Conservation (phyloP, 2,113 vertebrate genomes). For the Bos taurus region DNA sequence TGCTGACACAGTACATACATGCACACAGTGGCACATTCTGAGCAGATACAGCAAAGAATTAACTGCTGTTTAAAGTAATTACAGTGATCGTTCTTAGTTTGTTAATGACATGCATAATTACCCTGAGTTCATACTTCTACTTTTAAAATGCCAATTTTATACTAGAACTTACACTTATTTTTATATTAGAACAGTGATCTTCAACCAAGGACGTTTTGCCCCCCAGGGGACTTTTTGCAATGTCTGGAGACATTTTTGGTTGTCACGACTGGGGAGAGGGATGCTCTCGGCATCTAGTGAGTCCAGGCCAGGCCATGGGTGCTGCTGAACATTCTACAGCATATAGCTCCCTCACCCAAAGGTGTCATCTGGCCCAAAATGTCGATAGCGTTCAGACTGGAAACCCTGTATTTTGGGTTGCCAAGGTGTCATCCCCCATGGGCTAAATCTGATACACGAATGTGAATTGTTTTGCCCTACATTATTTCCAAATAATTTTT, state of each 20-base stretch:
- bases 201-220: neutral
- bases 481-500: neutral
- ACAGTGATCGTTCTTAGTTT: neutral
- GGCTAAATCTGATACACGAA: neutral
- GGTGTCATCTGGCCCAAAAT: neutral
- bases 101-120: neutral
- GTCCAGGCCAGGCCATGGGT: neutral
- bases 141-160: neutral
- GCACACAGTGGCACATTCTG: neutral
- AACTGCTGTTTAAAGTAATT: neutral
- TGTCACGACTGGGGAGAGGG: neutral
- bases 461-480: neutral
- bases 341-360: neutral
- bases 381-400: neutral
- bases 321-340: neutral
- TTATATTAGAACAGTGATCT: neutral
- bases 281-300: neutral
- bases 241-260: neutral
- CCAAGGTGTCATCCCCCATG: neutral
- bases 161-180: neutral
- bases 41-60: neutral
- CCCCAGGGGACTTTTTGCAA: neutral
- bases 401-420: neutral
- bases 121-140: neutral
- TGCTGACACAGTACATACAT: neutral